phyloP scores from a whole-genome alignment of 2,797 vertebrate genomes.

The Phrynocephalus vlangalii region DNA sequence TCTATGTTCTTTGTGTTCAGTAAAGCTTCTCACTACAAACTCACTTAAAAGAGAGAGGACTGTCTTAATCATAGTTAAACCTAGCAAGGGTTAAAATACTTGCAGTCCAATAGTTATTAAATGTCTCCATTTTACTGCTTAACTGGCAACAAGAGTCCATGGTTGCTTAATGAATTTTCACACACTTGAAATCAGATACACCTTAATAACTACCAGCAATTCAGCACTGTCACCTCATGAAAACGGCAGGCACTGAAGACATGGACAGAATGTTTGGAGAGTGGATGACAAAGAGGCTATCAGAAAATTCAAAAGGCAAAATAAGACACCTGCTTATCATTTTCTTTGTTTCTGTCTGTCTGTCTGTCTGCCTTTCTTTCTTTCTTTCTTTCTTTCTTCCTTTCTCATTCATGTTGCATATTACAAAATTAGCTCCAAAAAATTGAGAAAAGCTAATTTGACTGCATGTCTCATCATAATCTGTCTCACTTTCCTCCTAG shows the following conservation, averaged over 20 bases:
- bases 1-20: not conserved
- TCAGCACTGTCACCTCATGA: not conserved
- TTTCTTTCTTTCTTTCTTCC: too few species aligned
- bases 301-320: conserved; percentile 1
- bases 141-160: not conserved
- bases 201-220: too few species aligned
- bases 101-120: not conserved
- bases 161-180: not conserved
- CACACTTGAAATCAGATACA: not conserved
- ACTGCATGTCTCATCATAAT: not conserved
- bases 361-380: too few species aligned
- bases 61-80: too few species aligned
- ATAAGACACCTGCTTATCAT: not conserved
- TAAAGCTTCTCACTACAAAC: not conserved
- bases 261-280: not conserved
- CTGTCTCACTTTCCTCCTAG: not conserved
- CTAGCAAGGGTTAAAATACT: too few species aligned
- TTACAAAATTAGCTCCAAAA: not conserved
- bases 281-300: not conserved
- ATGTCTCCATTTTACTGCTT: not conserved
- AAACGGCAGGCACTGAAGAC: not conserved
- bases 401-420: not conserved
- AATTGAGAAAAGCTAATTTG: not conserved
- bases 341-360: not conserved
- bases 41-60: too few species aligned